Base-by-base conservation (phyloP, 2,113 vertebrate species). In the Corythaixoides concolor region DNA sequence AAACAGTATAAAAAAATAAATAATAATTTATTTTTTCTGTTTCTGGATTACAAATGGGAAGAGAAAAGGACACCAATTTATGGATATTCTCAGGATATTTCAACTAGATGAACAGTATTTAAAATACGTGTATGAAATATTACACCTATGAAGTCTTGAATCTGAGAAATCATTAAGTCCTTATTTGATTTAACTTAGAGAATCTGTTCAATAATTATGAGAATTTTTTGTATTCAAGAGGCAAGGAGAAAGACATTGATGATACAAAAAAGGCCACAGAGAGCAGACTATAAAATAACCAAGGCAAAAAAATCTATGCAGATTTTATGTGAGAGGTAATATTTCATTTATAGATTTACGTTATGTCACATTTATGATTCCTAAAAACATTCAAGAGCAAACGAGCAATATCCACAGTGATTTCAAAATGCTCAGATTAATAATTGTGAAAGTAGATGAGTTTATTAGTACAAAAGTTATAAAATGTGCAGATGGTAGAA, bases 141-240 rank as follows among this genome's bases (percentile, higher is more conserved):
- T 27, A 67, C 59, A 68, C 0, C 5, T 70, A 82, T 91, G 74
- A 95, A 85, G 78, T n/a, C 62, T 79, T 76, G 74, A 82, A 60
- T 88, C 43, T 72, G 66, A 94, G 66, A 88, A 96, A 59, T 72
- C 85, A 90, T 95, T 93, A 96, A 90, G 49, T 63, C 80, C 62
- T 90, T 85, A 84, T 88, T 93, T 95, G 72, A 59, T 77, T 93
- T 89, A 64, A 88, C 39, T 90, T 74, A 27, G 24, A 85, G 66
- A 92, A 41, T 80, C n/a, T 75, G 76, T 55, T 94, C 72, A 88
- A 80, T 80, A 91, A 94, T 90, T 91, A 96, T 85, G 83, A 28
- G 62, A 68, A 12, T 86, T 90, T 91, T 95, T 96, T 76, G 77
- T 83, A 88, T 95, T 92, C 30, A 18, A 49, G 47, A 63, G 47